Conservation (phyloP, 2,888 invertebrate genomes). For the Creontiades dilutus region DNA sequence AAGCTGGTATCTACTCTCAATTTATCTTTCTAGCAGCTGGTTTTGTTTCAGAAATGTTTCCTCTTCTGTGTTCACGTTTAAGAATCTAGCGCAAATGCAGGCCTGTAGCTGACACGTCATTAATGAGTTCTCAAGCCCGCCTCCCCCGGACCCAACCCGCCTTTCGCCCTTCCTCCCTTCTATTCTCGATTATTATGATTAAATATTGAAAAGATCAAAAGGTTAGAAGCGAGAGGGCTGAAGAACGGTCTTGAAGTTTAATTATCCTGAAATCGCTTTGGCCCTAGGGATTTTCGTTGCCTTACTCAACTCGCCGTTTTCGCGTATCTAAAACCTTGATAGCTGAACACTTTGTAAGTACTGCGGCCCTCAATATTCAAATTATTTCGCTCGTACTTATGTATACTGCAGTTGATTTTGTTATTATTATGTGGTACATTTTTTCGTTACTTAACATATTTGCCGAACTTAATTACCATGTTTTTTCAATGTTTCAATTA, state of each 20-base stretch:
- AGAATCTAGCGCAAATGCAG: slow-evolving; percentile 52
- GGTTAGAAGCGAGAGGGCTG: slow-evolving; percentile 47
- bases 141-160: slow-evolving; percentile 23
- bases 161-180: slow-evolving; percentile 28
- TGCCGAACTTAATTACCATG: too few species aligned
- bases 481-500: too few species aligned
- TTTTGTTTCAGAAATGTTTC: slow-evolving; percentile 64
- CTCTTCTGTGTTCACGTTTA: slow-evolving; percentile 22
- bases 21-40: neutral
- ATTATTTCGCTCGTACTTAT: neutral
- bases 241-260: slow-evolving; percentile 68
- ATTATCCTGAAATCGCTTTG: slow-evolving; percentile 69
- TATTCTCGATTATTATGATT: slow-evolving; percentile 72
- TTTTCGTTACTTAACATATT: too few species aligned
- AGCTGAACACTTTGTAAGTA: neutral
- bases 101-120: slow-evolving; percentile 70
- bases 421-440: too few species aligned
- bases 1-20: too few species aligned
- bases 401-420: neutral
- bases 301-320: slow-evolving; percentile 33
- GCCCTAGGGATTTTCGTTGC: slow-evolving; percentile 64
- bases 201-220: slow-evolving; percentile 73
- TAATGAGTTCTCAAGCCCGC: slow-evolving; percentile 70
- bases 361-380: neutral
- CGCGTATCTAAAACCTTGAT: neutral